Evolutionary conservation across 1,140 invertebrate genomes (phyloP).

Genomic region (Drosophila kikkawai): DNA sequence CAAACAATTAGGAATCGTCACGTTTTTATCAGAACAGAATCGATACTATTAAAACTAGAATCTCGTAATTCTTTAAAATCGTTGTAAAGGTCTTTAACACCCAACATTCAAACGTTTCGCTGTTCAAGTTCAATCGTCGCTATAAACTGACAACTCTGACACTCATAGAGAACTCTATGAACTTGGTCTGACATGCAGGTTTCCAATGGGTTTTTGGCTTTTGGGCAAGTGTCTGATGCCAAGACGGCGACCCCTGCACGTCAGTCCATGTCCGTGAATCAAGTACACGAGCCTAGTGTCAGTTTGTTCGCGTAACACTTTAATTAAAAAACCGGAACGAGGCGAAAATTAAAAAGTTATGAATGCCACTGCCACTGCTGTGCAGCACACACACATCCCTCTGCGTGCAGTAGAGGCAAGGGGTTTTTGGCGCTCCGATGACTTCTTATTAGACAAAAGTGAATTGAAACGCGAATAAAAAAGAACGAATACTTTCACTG

Average conservation of each 20-base stretch:
- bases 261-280: constrained; percentile 41
- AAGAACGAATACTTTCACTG: constrained; percentile 38
- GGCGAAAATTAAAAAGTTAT: constrained; percentile 60
- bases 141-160: constrained; percentile 28
- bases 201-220: constrained; percentile 27
- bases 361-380: constrained; percentile 42
- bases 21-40: too few relatives aligned
- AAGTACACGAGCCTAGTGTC: constrained; percentile 36
- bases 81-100: constrained; percentile 14
- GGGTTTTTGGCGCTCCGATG: constrained; percentile 17
- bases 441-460: constrained; percentile 48
- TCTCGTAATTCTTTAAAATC: not conserved
- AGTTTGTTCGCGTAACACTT: constrained; percentile 59
- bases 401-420: constrained; percentile 6
- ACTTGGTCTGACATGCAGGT: constrained; percentile 45
- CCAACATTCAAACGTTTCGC: constrained; percentile 8
- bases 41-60: too few relatives aligned
- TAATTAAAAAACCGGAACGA: constrained; percentile 67
- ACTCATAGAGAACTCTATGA: constrained; percentile 41
- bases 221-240: constrained; percentile 51
- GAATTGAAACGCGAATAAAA: constrained; percentile 35
- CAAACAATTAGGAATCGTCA: too few relatives aligned
- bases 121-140: constrained; percentile 46
- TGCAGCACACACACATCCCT: constrained; percentile 35
- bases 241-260: constrained; percentile 45